These are phyloP conservation scores for Dufourea novaeangliae DNA, from an alignment of 1,140 invertebrate species.

Conservation along the genomic window DNA sequence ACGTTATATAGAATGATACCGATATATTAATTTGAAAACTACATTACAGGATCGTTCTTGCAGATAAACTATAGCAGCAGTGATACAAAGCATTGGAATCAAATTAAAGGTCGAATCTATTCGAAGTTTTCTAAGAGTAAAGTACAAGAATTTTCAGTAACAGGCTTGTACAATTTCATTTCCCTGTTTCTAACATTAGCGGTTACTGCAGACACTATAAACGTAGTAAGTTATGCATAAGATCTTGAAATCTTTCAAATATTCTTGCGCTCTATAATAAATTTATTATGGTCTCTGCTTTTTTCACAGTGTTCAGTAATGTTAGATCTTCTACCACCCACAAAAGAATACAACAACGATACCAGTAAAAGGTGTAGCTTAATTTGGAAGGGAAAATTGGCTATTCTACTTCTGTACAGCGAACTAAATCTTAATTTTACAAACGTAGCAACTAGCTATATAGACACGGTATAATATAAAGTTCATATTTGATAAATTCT, in stretches of 20 bases:
- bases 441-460: conserved; percentile 63
- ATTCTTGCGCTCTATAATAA: conserved; percentile 3
- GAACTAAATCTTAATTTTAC: conserved; percentile 70
- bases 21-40: conserved; percentile 28
- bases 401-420: conserved; percentile 73
- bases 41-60: conserved; percentile 73
- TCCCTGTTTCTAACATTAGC: conserved; percentile 80
- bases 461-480: conserved; percentile 59
- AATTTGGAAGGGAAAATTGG: conserved; percentile 78
- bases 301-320: conserved; percentile 73
- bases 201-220: conserved; percentile 75
- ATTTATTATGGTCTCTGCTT: conserved; percentile 22
- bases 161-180: conserved; percentile 79
- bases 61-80: conserved; percentile 67
- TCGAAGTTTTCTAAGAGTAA: conserved; percentile 80
- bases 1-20: not conserved
- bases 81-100: conserved; percentile 79
- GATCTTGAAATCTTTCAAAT: conserved; percentile 4
- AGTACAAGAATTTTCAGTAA: conserved; percentile 76
- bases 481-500: not conserved
- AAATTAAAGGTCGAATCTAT: conserved; percentile 80
- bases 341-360: conserved; percentile 60
- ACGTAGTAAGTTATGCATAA: conserved; percentile 75
- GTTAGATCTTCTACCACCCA: conserved; percentile 72
- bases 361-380: conserved; percentile 67